These are phyloP conservation scores for Syrista parreyssii DNA, from an alignment of 2,888 invertebrate genomes.

Conservation along the genomic window DNA sequence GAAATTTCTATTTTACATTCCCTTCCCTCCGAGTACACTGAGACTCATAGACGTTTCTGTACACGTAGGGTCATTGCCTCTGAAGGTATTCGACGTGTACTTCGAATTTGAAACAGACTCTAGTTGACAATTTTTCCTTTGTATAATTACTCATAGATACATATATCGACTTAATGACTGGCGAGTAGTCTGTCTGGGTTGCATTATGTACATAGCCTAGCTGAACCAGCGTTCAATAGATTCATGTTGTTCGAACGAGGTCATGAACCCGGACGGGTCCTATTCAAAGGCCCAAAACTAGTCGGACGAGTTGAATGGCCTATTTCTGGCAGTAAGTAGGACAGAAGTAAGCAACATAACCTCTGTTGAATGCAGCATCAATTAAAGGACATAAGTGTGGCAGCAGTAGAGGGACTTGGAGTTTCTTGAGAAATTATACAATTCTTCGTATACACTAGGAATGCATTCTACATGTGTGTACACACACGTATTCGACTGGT, in stretches of 20 bases:
- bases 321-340: conserved; percentile 18
- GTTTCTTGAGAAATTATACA: neutral
- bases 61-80: neutral
- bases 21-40: neutral
- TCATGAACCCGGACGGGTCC: conserved; percentile 20
- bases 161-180: neutral
- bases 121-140: neutral
- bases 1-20: neutral
- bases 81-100: neutral
- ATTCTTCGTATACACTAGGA: neutral
- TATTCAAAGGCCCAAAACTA: conserved; percentile 22
- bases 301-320: conserved; percentile 22
- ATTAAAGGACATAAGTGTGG: neutral
- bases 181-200: neutral
- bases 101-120: neutral
- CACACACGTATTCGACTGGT: neutral
- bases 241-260: conserved; percentile 19
- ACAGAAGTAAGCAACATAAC: conserved; percentile 18
- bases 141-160: neutral
- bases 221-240: conserved; percentile 6
- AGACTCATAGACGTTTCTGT: neutral
- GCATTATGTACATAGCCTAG: neutral
- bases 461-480: neutral
- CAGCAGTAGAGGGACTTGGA: neutral
- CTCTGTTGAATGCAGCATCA: neutral